Percentiles rank a stretch among this genome's conserved stretches.
Evolutionary conservation across 2,797 vertebrate species (phyloP).

Genomic region (Leptoclinus maculatus): DNA sequence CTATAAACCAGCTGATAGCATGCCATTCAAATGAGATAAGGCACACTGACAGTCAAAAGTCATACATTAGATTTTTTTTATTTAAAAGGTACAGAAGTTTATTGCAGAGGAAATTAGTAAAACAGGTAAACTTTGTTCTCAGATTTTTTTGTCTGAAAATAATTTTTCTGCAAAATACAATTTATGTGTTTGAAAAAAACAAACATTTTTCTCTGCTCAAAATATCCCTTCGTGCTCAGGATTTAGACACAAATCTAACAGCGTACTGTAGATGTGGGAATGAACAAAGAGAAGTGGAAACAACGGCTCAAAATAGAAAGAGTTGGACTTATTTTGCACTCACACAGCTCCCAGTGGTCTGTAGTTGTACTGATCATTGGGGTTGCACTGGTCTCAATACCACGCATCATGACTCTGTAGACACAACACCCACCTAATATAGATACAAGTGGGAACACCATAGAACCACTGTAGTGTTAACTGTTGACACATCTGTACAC

Average conservation of each 20-base stretch:
- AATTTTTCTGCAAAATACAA: neutral
- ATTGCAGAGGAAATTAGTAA: neutral
- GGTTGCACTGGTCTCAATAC: constrained; percentile 1
- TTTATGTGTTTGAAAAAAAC: neutral
- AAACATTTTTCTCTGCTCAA: neutral
- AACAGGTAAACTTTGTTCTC: neutral
- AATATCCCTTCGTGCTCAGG: neutral
- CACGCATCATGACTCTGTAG: constrained; percentile 28
- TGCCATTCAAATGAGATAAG: neutral
- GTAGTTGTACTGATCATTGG: constrained; percentile 6
- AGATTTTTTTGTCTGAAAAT: neutral
- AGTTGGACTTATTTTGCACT: constrained; percentile 18
- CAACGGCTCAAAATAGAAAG: neutral
- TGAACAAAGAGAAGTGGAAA: neutral
- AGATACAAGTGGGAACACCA: neutral
- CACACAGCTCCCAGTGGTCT: constrained; percentile 19
- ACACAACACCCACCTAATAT: constrained; percentile 10
- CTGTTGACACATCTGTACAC: constrained; percentile 40
- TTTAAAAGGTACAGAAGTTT: neutral
- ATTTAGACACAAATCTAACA: constrained; percentile 3
- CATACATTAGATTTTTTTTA: neutral
- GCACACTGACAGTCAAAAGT: neutral
- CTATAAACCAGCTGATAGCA: neutral
- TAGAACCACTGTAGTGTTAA: constrained; percentile 16
- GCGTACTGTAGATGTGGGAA: neutral